These are phyloP conservation scores for Caenorhabditis becei DNA, from an alignment of 2,888 invertebrate genomes.

Conservation along the genomic window DNA sequence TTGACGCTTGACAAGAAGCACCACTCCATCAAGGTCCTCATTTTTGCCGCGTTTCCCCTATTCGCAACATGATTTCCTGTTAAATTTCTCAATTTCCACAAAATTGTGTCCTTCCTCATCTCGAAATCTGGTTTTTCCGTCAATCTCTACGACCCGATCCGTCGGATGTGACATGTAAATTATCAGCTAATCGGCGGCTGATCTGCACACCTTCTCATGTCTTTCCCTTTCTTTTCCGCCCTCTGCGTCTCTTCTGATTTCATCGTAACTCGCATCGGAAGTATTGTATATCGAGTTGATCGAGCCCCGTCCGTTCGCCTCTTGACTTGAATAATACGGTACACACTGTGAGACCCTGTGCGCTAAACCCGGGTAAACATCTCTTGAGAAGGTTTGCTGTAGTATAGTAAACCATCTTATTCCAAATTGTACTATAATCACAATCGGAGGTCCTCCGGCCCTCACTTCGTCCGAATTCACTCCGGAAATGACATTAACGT, in stretches of 20 bases:
- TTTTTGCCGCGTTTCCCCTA: conserved; percentile 11
- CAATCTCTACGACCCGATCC: conserved; percentile 28
- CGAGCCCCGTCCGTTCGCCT: conserved; percentile 34
- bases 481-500: conserved; percentile 50
- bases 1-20: conserved; percentile 37
- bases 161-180: conserved; percentile 46
- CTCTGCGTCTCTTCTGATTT: not conserved
- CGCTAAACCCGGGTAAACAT: conserved; percentile 61
- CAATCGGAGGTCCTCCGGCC: conserved; percentile 20
- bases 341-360: conserved; percentile 44
- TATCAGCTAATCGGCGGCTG: conserved; percentile 54
- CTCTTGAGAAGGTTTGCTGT: conserved; percentile 27
- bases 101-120: conserved; percentile 5
- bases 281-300: conserved; percentile 32
- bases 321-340: conserved; percentile 57
- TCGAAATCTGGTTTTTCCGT: conserved; percentile 43
- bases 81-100: no score
- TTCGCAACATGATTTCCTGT: conserved; percentile 17
- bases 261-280: not conserved
- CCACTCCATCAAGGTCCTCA: conserved; percentile 25
- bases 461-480: conserved; percentile 20
- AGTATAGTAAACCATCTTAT: conserved; percentile 38
- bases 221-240: not conserved
- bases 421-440: conserved; percentile 41
- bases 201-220: conserved; percentile 36